Conservation (phyloP, 37 sponge, comb jelly and placozoan genomes). For the Ephydatia muelleri region DNA sequence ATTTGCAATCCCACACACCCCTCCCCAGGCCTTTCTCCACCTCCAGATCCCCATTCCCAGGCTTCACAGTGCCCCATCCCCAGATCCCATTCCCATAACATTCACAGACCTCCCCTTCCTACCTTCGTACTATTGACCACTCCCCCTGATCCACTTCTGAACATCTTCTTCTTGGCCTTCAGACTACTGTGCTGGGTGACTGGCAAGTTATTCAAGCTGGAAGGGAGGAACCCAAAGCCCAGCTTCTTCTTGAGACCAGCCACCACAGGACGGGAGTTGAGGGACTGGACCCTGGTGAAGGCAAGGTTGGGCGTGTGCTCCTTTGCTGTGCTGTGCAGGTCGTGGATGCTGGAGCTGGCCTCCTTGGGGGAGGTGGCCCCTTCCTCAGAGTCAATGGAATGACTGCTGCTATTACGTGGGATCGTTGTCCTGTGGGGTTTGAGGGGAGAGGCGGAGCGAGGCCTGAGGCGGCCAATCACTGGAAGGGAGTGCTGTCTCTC, state of each 20-base stretch:
- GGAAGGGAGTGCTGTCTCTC: background rate
- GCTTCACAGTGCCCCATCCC: background rate
- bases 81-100: no score
- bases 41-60: background rate
- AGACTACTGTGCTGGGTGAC: background rate
- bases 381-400: background rate
- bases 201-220: slow-evolving; percentile 10
- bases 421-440: slow-evolving; percentile 15
- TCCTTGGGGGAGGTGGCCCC: background rate
- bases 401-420: slow-evolving; percentile 4
- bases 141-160: slow-evolving; percentile 44
- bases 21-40: background rate
- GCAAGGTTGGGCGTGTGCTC: slow-evolving; percentile 6
- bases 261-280: slow-evolving; percentile 28
- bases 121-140: background rate
- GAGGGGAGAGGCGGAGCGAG: slow-evolving; percentile 45
- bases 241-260: slow-evolving; percentile 55
- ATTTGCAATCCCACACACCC: background rate
- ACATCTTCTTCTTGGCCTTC: slow-evolving; percentile 23
- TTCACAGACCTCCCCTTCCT: background rate
- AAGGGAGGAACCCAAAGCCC: background rate
- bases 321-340: slow-evolving; percentile 7
- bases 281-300: slow-evolving; percentile 40
- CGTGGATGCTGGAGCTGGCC: slow-evolving; percentile 37
- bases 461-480: slow-evolving; percentile 2